Evolutionary conservation across 2,113 vertebrate genomes (phyloP).

Genomic region (Podarcis cretensis): DNA sequence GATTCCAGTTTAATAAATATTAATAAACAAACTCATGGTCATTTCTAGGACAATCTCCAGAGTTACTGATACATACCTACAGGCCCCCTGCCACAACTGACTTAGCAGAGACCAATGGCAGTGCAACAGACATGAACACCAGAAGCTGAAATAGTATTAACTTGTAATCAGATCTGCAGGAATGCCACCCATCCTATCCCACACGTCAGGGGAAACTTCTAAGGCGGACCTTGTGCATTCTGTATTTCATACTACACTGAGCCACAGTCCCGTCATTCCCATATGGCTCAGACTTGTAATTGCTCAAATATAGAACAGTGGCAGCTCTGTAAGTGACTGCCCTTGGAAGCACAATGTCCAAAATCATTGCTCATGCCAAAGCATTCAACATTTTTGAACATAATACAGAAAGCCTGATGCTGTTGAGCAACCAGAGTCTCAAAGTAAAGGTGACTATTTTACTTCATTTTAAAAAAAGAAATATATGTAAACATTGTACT

Average conservation of each 20-base stretch:
- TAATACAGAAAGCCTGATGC: slow-evolving; percentile 5
- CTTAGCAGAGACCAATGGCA: slow-evolving; percentile 18
- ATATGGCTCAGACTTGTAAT: slow-evolving; percentile 29
- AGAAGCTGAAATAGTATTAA: slow-evolving; percentile 40
- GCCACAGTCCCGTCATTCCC: slow-evolving; percentile 23
- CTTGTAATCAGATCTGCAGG: slow-evolving; percentile 62
- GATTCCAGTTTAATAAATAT: not conserved
- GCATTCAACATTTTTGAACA: slow-evolving; percentile 20
- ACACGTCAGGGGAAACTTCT: not conserved
- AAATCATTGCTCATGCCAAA: slow-evolving; percentile 8
- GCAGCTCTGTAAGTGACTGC: not conserved
- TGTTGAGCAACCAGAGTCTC: not conserved
- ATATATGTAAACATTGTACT: not conserved
- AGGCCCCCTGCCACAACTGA: slow-evolving; percentile 46
- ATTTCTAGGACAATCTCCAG: not conserved
- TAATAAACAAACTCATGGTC: not conserved
- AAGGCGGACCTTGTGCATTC: slow-evolving; percentile 6
- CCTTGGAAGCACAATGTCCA: slow-evolving; percentile 6
- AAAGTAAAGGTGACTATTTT: not conserved
- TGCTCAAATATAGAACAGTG: slow-evolving; percentile 36
- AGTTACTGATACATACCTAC: not conserved
- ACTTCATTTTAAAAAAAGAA: not conserved
- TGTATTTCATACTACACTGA: slow-evolving; percentile 3
- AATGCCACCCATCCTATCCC: slow-evolving; percentile 56
- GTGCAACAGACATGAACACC: slow-evolving; percentile 51